Evolutionary conservation across 2,888 invertebrate species (phyloP), one percentile per base, ranked within the genome.

Genomic region (Athalia circularis): DNA sequence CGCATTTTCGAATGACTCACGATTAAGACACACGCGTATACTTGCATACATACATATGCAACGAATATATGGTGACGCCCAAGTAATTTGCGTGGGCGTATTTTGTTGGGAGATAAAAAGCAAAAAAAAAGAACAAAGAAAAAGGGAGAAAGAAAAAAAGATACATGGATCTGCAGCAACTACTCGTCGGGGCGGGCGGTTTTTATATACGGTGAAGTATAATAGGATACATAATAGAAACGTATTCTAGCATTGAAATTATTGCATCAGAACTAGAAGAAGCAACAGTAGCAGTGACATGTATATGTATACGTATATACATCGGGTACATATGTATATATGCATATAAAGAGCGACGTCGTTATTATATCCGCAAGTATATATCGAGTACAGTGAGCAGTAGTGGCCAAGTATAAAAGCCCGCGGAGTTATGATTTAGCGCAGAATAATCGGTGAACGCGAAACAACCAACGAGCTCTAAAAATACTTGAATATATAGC

Each of bases 361-460:
- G 29, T 29, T 29, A 29, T 29, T 68, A 8, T 52, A 54, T 54
- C 29, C 5, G 4, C 11, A 54, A 11, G 11, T 11, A 50, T 68
- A 15, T 61, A n/a, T 11, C 65, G 15, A 65, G 47, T 29, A 29
- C 29, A 29, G 29, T 29, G 2, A 29, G 29, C 29, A 29, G 29
- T 29, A 29, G 29, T 29, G 2, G 29, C 29, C 29, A 29, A 29
- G 29, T 29, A 29, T 29, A 29, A 29, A 29, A 29, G 54, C n/a
- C 9, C 9, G n/a, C 29, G 47, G 61, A 75, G 65, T 65, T 75
- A 87, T 87, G 86, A 87, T 87, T 87, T 86, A 87, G 83, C 84
- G 83, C 80, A 82, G 85, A 86, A 86, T 87, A 85, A 86, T 86
- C 86, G 85, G 72, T 79, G 84, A 81, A 80, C 81, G 80, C 81